phyloP scores from a whole-genome alignment of 2,113 vertebrate genomes.

The Solenodon paradoxus region DNA sequence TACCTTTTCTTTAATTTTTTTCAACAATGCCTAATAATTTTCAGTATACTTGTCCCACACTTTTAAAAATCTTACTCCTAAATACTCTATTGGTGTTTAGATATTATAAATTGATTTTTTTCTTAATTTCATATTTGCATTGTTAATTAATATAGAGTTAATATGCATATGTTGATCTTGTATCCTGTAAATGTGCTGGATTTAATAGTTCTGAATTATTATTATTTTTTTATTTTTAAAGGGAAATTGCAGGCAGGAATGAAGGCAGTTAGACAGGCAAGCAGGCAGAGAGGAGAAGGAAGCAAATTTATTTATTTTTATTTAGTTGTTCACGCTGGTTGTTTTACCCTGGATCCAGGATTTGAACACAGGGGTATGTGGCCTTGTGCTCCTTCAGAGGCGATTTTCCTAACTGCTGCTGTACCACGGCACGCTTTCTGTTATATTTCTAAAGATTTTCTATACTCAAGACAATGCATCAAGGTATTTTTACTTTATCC shows the following conservation, averaged over 20 bases:
- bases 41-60: neutral
- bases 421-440: no score
- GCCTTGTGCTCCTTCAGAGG: no score
- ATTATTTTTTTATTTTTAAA: no score
- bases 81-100: neutral
- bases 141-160: neutral
- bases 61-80: neutral
- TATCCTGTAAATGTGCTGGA: neutral
- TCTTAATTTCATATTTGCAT: neutral
- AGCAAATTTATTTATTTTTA: no score
- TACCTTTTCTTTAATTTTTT: neutral
- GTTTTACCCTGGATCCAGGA: no score
- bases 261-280: no score
- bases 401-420: no score
- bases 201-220: neutral
- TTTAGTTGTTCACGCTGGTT: no score
- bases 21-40: neutral
- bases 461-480: neutral
- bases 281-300: no score
- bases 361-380: no score
- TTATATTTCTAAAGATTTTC: neutral
- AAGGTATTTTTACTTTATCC: neutral
- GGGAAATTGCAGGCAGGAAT: no score
- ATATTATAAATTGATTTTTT: neutral
- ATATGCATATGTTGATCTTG: neutral